phyloP scores from a whole-genome alignment of 2,113 vertebrate species.

The Epinephelus lanceolatus region DNA sequence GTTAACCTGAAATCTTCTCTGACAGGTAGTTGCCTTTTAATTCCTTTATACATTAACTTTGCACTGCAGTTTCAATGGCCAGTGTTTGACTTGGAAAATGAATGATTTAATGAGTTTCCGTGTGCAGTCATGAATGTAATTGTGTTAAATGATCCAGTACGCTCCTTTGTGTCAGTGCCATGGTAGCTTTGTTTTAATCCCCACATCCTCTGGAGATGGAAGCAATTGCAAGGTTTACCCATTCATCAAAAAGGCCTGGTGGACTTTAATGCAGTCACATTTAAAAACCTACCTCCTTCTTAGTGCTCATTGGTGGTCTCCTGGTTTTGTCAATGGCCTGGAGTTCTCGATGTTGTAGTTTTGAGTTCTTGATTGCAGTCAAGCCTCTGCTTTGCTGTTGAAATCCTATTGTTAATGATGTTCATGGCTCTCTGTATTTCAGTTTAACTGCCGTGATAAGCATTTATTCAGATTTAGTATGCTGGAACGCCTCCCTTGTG shows the following conservation, averaged over 20 bases:
- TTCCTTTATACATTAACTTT: constrained; percentile 23
- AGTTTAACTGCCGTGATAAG: constrained; percentile 20
- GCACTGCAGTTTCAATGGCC: constrained; percentile 16
- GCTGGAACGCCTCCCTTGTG: constrained; percentile 2
- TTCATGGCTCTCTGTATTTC: neutral
- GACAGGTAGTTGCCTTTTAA: constrained; percentile 41
- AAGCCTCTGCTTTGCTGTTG: neutral
- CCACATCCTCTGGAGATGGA: constrained; percentile 50
- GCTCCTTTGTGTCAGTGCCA: constrained; percentile 60
- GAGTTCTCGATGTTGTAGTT: constrained; percentile 7
- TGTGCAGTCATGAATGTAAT: constrained; percentile 72
- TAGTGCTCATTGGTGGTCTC: constrained; percentile 22
- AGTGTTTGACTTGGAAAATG: constrained; percentile 56
- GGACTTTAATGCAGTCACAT: neutral
- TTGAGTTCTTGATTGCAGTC: neutral
- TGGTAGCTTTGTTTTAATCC: constrained; percentile 67
- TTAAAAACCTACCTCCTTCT: neutral
- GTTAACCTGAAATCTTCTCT: constrained; percentile 19
- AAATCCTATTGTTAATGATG: neutral
- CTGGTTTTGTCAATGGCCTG: neutral
- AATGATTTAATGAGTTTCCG: constrained; percentile 69
- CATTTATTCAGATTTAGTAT: constrained; percentile 31
- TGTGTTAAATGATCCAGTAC: constrained; percentile 70
- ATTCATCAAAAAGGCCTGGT: constrained; percentile 31
- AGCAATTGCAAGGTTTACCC: constrained; percentile 43